phyloP scores from a whole-genome alignment of 2,113 vertebrate genomes.

The Suncus etruscus region DNA sequence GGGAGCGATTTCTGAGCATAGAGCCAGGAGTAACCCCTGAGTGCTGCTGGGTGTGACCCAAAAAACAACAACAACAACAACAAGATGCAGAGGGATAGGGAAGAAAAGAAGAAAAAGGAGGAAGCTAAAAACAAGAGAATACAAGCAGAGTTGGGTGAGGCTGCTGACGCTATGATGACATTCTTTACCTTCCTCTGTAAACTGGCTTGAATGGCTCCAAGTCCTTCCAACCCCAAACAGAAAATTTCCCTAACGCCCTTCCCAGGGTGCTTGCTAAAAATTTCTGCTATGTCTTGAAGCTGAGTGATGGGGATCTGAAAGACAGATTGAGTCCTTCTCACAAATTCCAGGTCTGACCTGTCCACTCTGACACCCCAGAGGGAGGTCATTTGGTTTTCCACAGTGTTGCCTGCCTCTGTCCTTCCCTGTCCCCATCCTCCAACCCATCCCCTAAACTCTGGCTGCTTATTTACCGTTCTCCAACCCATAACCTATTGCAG shows the following conservation, averaged over 20 bases:
- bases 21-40: too few species aligned
- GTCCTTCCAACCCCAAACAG: conserved; percentile 37
- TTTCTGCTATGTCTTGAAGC: conserved; percentile 35
- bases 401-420: not conserved
- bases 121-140: not conserved
- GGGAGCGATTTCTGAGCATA: too few species aligned
- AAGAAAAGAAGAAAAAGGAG: not conserved
- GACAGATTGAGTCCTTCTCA: conserved; percentile 13
- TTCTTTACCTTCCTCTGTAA: not conserved
- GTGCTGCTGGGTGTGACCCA: too few species aligned
- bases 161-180: not conserved
- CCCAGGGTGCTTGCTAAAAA: conserved; percentile 5
- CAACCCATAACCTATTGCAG: not conserved
- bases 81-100: not conserved
- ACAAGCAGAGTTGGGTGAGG: not conserved
- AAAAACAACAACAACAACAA: too few species aligned
- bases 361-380: not conserved
- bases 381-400: not conserved
- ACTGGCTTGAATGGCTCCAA: not conserved
- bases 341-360: conserved; percentile 8
- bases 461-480: not conserved
- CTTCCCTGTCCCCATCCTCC: too few species aligned
- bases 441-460: not conserved
- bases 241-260: conserved; percentile 13
- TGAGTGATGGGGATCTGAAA: conserved; percentile 2